These are phyloP conservation scores for Rhingia rostrata DNA, from an alignment of 2,888 invertebrate species.

Conservation along the genomic window DNA sequence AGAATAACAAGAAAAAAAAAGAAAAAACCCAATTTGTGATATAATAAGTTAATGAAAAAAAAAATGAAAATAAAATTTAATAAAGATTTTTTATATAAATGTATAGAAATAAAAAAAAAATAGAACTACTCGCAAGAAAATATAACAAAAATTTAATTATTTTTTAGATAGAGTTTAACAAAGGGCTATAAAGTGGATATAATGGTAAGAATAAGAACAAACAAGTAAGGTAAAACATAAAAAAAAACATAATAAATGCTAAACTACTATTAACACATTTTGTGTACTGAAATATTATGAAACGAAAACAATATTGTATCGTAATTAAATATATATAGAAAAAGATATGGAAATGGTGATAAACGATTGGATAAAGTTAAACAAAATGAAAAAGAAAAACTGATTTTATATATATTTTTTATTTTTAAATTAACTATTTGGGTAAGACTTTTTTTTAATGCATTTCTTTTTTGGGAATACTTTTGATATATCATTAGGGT, in stretches of 20 bases:
- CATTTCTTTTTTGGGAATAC: no score
- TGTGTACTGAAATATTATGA: constrained; percentile 44
- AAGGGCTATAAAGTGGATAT: constrained; percentile 69
- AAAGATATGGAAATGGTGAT: constrained; percentile 33
- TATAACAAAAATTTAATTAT: constrained; percentile 63
- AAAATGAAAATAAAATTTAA: constrained; percentile 58
- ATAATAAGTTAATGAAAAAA: constrained; percentile 72
- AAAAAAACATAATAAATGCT: constrained; percentile 30
- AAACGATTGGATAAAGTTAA: constrained; percentile 27
- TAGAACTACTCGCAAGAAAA: constrained; percentile 67
- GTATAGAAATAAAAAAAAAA: constrained; percentile 31
- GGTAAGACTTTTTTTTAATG: no score
- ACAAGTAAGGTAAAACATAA: neutral
- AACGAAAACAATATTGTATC: constrained; percentile 22
- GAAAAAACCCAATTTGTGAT: constrained; percentile 73
- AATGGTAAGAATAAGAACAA: constrained; percentile 48
- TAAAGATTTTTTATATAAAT: constrained; percentile 70
- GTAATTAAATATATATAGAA: constrained; percentile 8
- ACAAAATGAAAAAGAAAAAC: neutral
- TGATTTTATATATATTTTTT: no score
- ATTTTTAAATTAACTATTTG: no score
- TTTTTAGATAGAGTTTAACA: constrained; percentile 74
- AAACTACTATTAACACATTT: constrained; percentile 52
- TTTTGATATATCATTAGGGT: no score
- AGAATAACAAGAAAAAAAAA: constrained; percentile 39